Evolutionary conservation across 2,113 vertebrate species (phyloP).

Genomic region (Seriola rivoliana): DNA sequence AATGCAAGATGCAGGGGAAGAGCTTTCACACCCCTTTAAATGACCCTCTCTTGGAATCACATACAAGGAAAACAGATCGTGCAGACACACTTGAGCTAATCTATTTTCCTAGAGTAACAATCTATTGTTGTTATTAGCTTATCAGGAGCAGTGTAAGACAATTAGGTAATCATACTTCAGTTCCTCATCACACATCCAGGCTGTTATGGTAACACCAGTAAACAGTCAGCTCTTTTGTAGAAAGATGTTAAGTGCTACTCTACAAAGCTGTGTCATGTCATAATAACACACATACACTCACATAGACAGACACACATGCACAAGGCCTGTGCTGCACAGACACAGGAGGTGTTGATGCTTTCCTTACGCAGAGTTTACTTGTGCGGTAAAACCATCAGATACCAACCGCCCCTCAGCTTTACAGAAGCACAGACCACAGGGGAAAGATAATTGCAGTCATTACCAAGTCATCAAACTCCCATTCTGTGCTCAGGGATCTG

Average conservation of each 20-base stretch:
- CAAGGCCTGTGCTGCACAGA: not conserved
- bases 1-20: not conserved
- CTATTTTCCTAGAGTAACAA: constrained; percentile 38
- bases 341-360: constrained; percentile 27
- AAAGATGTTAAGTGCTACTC: constrained; percentile 45
- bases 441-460: constrained; percentile 53
- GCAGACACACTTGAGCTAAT: constrained; percentile 35
- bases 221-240: constrained; percentile 44
- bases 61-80: not conserved
- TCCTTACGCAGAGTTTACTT: constrained; percentile 22
- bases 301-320: not conserved
- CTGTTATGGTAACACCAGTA: constrained; percentile 48
- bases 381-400: constrained; percentile 43
- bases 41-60: not conserved
- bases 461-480: constrained; percentile 41
- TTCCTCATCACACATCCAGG: constrained; percentile 27
- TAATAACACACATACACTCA: constrained; percentile 18
- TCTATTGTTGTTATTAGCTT: constrained; percentile 26
- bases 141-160: constrained; percentile 15
- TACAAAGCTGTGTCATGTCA: constrained; percentile 42
- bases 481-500: constrained; percentile 11
- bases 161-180: constrained; percentile 33
- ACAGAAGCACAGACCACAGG: constrained; percentile 25
- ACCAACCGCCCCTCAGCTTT: constrained; percentile 21
- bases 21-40: not conserved